Base-by-base conservation (phyloP, 2,888 invertebrate species). In the Kryphioiulus occultus region DNA sequence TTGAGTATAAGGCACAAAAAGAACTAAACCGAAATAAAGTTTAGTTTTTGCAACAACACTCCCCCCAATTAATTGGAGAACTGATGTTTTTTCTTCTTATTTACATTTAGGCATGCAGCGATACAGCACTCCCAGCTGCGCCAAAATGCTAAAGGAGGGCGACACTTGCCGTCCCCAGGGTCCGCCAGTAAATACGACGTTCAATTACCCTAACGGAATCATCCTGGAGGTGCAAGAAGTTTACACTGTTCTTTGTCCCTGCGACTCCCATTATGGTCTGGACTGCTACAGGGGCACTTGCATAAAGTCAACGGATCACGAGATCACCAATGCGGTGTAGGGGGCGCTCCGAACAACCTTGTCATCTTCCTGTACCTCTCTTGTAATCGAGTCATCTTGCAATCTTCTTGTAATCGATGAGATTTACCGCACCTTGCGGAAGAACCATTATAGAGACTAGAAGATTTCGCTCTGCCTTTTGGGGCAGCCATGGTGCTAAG, bases 101-200 rank as follows among this genome's bases (percentile, higher is more conserved):
- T 88, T 32, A 15, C 12, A 30, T 26, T n/a, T 82, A 88, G 88
- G 88, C 39, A 88, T 88, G 88, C 30, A 30, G 26, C 17, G 88
- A 86, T 88, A 88, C 88, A 78, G 86, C 78, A 85, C 86, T 32
- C 88, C 88, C 0, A 26, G 22, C 17, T 88, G 88, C 39, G 0
- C 1, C 7, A 2, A 2, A n/a, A 22, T 68, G 19, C 53, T 42
- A 3, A n/a, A 68, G 2, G 68, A 82, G 39, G 88, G 86, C 12
- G 88, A 88, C 5, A 7, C 15, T 9, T 88, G 88, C 35, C 12
- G 42, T 2, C 30, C 7, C 9, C 44, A n/a, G n/a, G 47, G 10
- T 32, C n/a, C 59, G 42, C 78, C 86, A 68, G 0, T 0, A 78
- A 68, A 85, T 78, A 19, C 3, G 12, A 78, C 68, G 1, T 35